Conservation (phyloP, 2,113 vertebrate species). For the Synchiropus splendidus region DNA sequence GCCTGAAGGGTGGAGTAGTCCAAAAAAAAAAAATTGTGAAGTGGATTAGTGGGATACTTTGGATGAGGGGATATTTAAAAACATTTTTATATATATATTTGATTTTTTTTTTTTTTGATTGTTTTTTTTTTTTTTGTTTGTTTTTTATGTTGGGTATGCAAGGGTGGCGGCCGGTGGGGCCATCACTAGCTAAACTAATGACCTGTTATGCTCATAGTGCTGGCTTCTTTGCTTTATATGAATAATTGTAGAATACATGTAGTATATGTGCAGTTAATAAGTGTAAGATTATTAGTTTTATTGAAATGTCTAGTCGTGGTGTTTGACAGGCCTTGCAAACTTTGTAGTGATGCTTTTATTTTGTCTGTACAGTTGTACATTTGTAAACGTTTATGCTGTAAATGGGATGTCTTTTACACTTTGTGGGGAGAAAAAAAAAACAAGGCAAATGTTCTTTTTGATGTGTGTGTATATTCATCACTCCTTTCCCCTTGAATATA, state of each 20-base stretch:
- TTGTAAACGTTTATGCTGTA: conserved; percentile 99
- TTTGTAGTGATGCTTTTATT: conserved; percentile 87
- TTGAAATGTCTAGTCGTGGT: conserved; percentile 69
- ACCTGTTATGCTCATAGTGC: conserved; percentile 86
- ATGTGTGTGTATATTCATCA: conserved; percentile 98
- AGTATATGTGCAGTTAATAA: conserved; percentile 96
- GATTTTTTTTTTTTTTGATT: conserved; percentile 14
- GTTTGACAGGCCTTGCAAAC: conserved; percentile 92
- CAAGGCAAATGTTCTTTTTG: conserved; percentile 81
- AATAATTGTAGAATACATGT: conserved; percentile 80
- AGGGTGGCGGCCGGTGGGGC: conserved; percentile 56
- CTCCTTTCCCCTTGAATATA: conserved; percentile 86
- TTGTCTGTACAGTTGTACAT: conserved; percentile 99
- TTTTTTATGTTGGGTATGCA: conserved; percentile 4
- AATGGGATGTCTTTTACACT: conserved; percentile 96
- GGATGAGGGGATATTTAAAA: conserved; percentile 32
- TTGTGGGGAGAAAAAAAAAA: conserved; percentile 66
- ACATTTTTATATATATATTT: too few species aligned
- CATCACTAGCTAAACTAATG: conserved; percentile 72
- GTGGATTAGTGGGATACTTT: conserved; percentile 20
- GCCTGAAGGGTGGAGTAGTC: conserved; percentile 31
- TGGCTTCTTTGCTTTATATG: conserved; percentile 82
- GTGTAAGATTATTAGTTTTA: conserved; percentile 92
- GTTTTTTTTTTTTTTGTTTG: conserved; percentile 24
- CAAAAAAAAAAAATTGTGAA: conserved; percentile 8